Conservation (phyloP, 1,140 invertebrate species). For the Zaprionus camerounensis region DNA sequence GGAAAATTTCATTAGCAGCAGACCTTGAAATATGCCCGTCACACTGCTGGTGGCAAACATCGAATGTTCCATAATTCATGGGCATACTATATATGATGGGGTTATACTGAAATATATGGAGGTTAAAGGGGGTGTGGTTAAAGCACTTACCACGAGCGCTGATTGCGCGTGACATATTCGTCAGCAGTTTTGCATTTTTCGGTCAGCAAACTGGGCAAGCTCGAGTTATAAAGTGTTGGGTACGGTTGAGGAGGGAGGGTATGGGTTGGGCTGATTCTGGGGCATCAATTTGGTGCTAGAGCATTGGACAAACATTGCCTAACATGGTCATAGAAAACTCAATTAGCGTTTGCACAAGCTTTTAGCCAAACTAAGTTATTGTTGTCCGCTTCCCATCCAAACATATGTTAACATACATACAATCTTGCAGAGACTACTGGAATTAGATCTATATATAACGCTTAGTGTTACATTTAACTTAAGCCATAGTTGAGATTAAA, state of each 20-base stretch:
- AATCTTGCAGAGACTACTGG: neutral
- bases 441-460: neutral
- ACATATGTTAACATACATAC: slow-evolving; percentile 8
- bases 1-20: slow-evolving; percentile 58
- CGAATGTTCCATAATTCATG: slow-evolving; percentile 50
- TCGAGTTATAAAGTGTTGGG: slow-evolving; percentile 9
- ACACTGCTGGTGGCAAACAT: slow-evolving; percentile 18
- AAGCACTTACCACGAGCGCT: slow-evolving; percentile 59
- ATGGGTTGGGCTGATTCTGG: slow-evolving; percentile 2
- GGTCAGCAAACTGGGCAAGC: slow-evolving; percentile 20
- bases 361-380: slow-evolving; percentile 77
- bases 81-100: neutral
- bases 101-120: slow-evolving; percentile 2
- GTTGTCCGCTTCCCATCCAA: slow-evolving; percentile 39
- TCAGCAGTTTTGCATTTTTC: slow-evolving; percentile 73
- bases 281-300: slow-evolving; percentile 60
- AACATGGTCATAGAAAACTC: slow-evolving; percentile 58
- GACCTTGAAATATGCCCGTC: slow-evolving; percentile 60
- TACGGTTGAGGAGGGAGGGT: neutral
- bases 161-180: slow-evolving; percentile 76
- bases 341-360: slow-evolving; percentile 73
- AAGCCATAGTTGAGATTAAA: neutral
- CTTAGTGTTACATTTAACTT: neutral
- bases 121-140: slow-evolving; percentile 34
- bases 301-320: slow-evolving; percentile 18